Percentiles rank a stretch among this genome's conserved stretches.
These are phyloP conservation scores for Xiphophorus maculatus DNA, from an alignment of 2,113 vertebrate genomes.

Conservation along the genomic window DNA sequence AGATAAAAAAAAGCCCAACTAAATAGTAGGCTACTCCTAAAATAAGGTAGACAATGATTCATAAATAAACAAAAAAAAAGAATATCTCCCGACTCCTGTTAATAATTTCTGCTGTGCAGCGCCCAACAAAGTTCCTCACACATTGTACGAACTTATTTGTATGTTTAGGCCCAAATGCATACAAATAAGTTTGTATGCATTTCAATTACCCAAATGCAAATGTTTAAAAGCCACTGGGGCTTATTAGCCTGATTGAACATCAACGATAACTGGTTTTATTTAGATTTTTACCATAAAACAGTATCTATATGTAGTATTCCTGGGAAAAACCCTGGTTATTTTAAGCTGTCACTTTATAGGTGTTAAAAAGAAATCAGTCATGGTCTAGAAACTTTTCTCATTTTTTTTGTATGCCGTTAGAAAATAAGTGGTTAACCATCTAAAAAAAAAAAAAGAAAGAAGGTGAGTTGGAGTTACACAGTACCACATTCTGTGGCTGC, in stretches of 20 bases:
- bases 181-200: neutral
- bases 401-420: no score
- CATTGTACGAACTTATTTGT: no score
- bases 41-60: no score
- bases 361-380: neutral
- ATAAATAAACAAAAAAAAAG: no score
- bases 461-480: neutral
- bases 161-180: no score
- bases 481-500: neutral
- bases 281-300: neutral
- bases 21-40: no score
- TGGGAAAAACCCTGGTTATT: neutral
- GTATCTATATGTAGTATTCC: neutral
- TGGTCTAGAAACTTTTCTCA: neutral
- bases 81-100: no score
- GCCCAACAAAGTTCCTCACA: no score
- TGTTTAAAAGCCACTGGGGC: neutral
- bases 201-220: neutral
- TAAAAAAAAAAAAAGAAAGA: neutral
- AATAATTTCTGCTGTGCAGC: no score
- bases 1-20: no score
- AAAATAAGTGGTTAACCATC: neutral
- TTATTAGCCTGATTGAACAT: neutral
- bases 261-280: neutral
- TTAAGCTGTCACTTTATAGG: neutral